These are phyloP conservation scores for Sarcophilus harrisii DNA, from an alignment of 2,797 vertebrate genomes.

Conservation along the genomic window DNA sequence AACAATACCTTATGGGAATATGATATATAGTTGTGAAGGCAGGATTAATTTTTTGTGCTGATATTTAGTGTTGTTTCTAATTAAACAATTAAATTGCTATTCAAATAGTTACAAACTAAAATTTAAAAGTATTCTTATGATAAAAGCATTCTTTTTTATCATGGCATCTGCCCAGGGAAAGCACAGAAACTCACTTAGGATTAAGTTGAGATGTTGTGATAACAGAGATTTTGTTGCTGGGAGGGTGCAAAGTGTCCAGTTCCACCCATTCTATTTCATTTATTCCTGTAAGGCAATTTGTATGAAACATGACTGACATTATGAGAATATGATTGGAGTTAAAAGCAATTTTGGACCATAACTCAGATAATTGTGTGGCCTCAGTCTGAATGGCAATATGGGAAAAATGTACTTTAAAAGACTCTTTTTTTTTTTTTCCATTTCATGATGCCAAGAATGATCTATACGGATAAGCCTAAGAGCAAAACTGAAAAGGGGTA, in stretches of 20 bases:
- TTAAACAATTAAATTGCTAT: background rate
- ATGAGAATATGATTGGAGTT: background rate
- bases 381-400: background rate
- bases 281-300: background rate
- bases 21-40: background rate
- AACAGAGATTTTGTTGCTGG: background rate
- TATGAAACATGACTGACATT: background rate
- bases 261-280: background rate
- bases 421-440: background rate
- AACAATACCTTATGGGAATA: background rate
- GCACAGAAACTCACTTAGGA: background rate
- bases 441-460: background rate
- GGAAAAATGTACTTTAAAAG: background rate
- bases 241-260: background rate
- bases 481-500: background rate
- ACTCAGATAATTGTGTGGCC: background rate
- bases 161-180: background rate
- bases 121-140: background rate
- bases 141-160: background rate
- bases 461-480: background rate
- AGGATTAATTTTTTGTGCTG: background rate
- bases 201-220: background rate
- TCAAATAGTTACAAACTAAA: background rate
- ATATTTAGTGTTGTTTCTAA: background rate
- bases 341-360: background rate